phyloP scores from a whole-genome alignment of 2,797 vertebrate genomes.

The Lepus townsendii region DNA sequence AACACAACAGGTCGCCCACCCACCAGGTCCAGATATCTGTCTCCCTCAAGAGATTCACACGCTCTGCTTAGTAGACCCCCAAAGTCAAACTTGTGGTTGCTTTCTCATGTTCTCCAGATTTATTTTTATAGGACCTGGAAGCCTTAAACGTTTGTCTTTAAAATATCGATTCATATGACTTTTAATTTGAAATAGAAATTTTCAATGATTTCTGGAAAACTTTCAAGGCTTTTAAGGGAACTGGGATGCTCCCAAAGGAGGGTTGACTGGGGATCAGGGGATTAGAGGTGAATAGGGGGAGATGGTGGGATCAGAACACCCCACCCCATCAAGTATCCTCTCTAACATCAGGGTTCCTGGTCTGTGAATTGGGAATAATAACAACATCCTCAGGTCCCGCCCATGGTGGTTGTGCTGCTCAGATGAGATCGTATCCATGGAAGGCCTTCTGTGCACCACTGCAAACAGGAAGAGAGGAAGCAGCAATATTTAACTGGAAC shows the following conservation, averaged over 20 bases:
- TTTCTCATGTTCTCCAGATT: neutral
- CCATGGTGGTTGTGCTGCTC: neutral
- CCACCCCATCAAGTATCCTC: neutral
- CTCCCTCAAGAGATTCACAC: neutral
- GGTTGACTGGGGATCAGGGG: neutral
- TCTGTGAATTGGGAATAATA: neutral
- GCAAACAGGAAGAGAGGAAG: slow-evolving; percentile 36
- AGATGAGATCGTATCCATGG: neutral
- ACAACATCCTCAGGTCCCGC: neutral
- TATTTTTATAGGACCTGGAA: neutral
- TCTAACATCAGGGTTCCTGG: neutral
- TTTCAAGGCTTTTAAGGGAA: slow-evolving; percentile 6
- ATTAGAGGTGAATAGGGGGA: neutral
- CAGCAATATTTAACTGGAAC: slow-evolving; percentile 69
- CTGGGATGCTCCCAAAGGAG: neutral
- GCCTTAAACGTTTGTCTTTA: neutral
- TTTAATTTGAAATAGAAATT: slow-evolving; percentile 23
- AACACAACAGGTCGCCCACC: neutral
- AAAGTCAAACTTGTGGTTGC: neutral
- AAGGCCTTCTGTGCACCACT: neutral
- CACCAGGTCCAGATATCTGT: neutral
- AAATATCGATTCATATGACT: slow-evolving; percentile 35
- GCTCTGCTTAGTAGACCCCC: neutral
- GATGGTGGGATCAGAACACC: neutral
- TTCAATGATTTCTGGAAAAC: neutral